Base-by-base conservation (phyloP, 2,888 invertebrate genomes). In the Drosophila yooni region DNA sequence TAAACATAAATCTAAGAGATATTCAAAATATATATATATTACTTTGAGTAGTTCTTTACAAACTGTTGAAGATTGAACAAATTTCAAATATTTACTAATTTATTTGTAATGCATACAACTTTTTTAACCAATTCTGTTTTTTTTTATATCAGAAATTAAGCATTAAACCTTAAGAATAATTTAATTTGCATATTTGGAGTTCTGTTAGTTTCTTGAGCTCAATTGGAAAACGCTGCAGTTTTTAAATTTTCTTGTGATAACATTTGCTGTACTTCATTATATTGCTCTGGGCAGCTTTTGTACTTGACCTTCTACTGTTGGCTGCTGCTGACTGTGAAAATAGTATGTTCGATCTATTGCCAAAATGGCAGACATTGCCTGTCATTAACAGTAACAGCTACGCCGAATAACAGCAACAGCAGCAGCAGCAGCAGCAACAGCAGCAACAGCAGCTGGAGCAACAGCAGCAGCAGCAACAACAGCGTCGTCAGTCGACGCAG, bases 331-430 rank as follows among this genome's bases (percentile, higher is more conserved):
- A 2, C 51, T 58, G 33, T 59, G 70, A 60, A 46, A 50, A 38
- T 66, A 2, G 31, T 57, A 59, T 57, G 38, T 70, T 75, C 64
- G 69, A 85, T 74, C 61, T 70, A 69, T 82, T 70, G 76, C 43
- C 81, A 84, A 85, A 84, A 88, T 84, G 84, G 88, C 88, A 85
- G 86, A 82, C 88, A 74, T 84, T 85, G 88, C 79, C 81, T 82
- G 88, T 85, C 84, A 88, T 83, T 88, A 84, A 81, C 84, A 83
- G 83, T 56, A 57, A 31, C 80, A 67, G 59, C 61, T 27, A 36
- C 38, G 38, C 27, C 54, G 18, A 31, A 33, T 52, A 62, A 59
- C 60, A 65, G 18, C 40, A 50, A 50, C 18, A 11, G 29, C 38
- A 29, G 34, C 63, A 65, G 40, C 60, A 69, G 59, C 57, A 61